Evolutionary conservation across 2,888 invertebrate genomes (phyloP).

Genomic region (Epinotia demarniana): DNA sequence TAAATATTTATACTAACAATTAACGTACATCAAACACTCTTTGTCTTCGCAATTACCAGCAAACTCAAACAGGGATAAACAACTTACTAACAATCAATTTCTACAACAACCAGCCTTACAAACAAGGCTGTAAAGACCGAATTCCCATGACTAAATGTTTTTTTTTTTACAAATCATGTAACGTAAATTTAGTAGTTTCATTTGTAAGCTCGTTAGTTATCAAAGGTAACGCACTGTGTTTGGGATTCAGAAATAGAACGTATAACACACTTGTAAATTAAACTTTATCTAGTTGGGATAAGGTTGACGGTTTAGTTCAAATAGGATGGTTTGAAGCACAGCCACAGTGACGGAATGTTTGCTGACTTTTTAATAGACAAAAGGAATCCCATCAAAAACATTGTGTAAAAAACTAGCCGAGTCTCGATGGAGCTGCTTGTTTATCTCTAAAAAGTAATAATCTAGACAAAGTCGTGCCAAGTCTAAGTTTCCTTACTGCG

Average conservation of each 20-base stretch:
- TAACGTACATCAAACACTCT: background rate
- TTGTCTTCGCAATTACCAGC: background rate
- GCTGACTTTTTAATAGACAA: slow-evolving; percentile 1
- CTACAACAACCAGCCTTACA: background rate
- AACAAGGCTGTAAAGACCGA: background rate
- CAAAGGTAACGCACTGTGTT: slow-evolving; percentile 7
- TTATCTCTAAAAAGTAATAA: too few species aligned
- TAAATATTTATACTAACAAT: slow-evolving; percentile 1
- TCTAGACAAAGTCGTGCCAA: too few species aligned
- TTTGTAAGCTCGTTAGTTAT: background rate
- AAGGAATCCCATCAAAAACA: background rate
- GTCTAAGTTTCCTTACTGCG: too few species aligned
- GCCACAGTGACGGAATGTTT: slow-evolving; percentile 2
- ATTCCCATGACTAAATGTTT: background rate
- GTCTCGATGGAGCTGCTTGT: too few species aligned
- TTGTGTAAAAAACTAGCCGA: too few species aligned
- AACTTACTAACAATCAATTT: background rate
- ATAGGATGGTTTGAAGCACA: background rate
- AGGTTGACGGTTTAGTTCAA: background rate
- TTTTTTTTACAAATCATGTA: background rate
- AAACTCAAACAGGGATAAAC: background rate
- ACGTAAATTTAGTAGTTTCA: background rate
- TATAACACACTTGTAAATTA: background rate
- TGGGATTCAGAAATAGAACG: background rate
- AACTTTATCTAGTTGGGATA: background rate